Evolutionary conservation across 2,888 invertebrate species (phyloP).

Genomic region (Galeruca laticollis): DNA sequence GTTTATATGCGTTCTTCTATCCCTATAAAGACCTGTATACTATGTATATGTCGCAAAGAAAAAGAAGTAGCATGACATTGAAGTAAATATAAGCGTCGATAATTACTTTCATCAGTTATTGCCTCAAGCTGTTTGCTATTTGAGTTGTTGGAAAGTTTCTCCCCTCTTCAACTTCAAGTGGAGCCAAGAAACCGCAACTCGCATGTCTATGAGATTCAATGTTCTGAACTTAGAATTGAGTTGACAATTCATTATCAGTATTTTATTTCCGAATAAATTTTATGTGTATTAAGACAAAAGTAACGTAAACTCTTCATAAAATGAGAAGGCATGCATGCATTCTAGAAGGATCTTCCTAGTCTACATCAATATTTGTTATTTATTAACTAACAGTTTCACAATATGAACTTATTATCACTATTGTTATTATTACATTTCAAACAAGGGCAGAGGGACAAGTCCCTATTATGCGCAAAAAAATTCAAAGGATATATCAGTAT

Average conservation of each 20-base stretch:
- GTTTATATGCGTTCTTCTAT: too few species aligned
- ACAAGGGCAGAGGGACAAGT: too few species aligned
- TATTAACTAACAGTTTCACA: too few species aligned
- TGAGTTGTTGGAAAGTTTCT: slow-evolving; percentile 4
- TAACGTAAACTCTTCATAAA: too few species aligned
- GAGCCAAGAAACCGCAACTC: not conserved
- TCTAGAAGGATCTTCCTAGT: too few species aligned
- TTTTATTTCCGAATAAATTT: not conserved
- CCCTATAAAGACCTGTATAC: not conserved
- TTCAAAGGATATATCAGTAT: too few species aligned
- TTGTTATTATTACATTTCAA: too few species aligned
- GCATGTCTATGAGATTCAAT: not conserved
- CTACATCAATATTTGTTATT: too few species aligned
- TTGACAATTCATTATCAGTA: not conserved
- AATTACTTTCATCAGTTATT: not conserved
- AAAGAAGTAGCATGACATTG: not conserved
- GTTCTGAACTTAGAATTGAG: not conserved
- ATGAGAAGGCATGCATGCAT: too few species aligned
- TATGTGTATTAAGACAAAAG: not conserved
- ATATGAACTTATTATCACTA: too few species aligned
- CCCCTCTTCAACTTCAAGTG: not conserved
- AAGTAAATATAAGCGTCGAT: not conserved
- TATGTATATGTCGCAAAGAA: not conserved
- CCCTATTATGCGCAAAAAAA: too few species aligned
- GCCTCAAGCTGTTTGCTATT: not conserved